Evolutionary conservation across 2,888 invertebrate species (phyloP).

Genomic region (Nomada lathburiana): DNA sequence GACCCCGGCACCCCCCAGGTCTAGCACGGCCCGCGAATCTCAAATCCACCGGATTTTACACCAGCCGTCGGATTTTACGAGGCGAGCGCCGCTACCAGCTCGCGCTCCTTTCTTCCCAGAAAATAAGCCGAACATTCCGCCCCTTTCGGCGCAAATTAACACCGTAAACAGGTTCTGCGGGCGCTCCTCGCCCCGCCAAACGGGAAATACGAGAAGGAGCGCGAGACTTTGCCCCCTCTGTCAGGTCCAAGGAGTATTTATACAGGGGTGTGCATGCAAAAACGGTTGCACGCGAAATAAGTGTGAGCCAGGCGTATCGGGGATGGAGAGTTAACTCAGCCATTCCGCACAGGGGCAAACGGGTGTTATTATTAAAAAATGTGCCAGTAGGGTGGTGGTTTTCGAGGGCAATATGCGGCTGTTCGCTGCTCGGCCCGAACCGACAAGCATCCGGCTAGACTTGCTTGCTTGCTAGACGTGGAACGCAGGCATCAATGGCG

Average conservation of each 20-base stretch:
- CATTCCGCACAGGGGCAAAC: slow-evolving; percentile 32
- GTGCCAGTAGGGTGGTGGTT: slow-evolving; percentile 75
- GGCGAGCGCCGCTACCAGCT: slow-evolving; percentile 23
- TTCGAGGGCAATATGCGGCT: slow-evolving; percentile 77
- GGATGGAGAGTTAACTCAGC: slow-evolving; percentile 42
- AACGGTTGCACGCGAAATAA: slow-evolving; percentile 33
- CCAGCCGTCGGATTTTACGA: slow-evolving; percentile 40
- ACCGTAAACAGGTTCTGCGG: not conserved
- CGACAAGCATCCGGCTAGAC: slow-evolving; percentile 11
- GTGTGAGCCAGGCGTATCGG: slow-evolving; percentile 22
- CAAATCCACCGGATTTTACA: slow-evolving; percentile 30
- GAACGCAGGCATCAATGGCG: slow-evolving; percentile 6
- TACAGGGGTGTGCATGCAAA: slow-evolving; percentile 53
- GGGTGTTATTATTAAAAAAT: slow-evolving; percentile 79
- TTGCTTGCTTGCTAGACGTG: slow-evolving; percentile 6
- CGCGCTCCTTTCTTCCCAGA: not conserved
- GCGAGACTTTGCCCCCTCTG: not conserved
- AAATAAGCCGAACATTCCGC: slow-evolving; percentile 40
- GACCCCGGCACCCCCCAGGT: not conserved
- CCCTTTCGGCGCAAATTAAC: slow-evolving; percentile 23
- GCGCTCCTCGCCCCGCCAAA: not conserved
- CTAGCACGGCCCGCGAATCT: slow-evolving; percentile 16
- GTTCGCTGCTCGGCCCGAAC: slow-evolving; percentile 67
- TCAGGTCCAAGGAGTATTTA: slow-evolving; percentile 45
- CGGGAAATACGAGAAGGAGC: not conserved